Percentiles rank a stretch among this genome's conserved stretches.
These are phyloP conservation scores for Brenthis ino DNA, from an alignment of 2,888 invertebrate species.

Conservation along the genomic window DNA sequence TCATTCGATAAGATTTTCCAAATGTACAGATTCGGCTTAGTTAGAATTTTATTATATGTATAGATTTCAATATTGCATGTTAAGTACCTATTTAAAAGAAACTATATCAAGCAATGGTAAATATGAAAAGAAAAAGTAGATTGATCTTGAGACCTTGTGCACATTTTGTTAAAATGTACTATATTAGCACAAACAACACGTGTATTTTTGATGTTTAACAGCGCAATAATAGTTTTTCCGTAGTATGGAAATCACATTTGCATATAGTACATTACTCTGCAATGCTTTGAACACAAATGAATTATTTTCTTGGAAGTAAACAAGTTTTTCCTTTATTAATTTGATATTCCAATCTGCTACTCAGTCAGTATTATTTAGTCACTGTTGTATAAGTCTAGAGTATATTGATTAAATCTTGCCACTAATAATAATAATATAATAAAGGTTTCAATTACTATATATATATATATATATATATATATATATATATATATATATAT, in stretches of 20 bases:
- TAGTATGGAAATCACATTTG: constrained; percentile 5
- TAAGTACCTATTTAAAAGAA: no score
- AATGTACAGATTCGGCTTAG: no score
- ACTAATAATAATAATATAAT: no score
- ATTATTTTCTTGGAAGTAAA: constrained; percentile 16
- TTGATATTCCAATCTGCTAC: background rate
- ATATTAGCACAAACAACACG: background rate
- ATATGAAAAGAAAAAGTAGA: no score
- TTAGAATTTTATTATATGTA: no score
- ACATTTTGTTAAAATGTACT: background rate
- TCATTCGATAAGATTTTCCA: no score
- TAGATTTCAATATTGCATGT: no score
- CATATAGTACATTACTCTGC: background rate
- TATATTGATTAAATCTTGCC: no score
- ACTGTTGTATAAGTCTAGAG: background rate
- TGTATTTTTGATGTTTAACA: background rate
- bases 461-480: no score
- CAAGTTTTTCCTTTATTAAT: constrained; percentile 8
- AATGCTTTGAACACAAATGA: constrained; percentile 8
- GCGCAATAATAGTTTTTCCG: background rate
- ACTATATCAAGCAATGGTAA: no score
- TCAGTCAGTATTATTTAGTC: background rate
- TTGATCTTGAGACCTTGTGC: background rate
- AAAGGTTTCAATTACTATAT: no score
- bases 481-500: no score